Conservation (phyloP, 2,797 vertebrate species). For the Tachyglossus aculeatus region DNA sequence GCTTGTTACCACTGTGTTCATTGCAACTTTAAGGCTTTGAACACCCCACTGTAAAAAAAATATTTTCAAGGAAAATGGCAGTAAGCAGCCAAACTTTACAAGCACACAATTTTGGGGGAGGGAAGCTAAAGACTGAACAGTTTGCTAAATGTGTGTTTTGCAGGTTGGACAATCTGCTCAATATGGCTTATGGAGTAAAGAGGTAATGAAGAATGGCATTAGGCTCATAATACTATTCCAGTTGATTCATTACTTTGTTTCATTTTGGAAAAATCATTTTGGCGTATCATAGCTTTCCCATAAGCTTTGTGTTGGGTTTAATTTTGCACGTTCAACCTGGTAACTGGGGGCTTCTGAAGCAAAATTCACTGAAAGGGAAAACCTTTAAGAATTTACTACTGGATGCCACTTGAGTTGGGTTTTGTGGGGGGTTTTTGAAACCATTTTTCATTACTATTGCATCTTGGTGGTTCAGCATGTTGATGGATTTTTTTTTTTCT, state of each 20-base stretch:
- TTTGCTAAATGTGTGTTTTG: slow-evolving; percentile 78
- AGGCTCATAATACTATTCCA: slow-evolving; percentile 52
- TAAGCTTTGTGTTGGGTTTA: slow-evolving; percentile 55
- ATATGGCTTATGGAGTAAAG: slow-evolving; percentile 99
- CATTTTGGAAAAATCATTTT: slow-evolving; percentile 40
- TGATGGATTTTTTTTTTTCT: slow-evolving; percentile 40
- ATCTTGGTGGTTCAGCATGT: slow-evolving; percentile 52
- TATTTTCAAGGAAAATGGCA: slow-evolving; percentile 18
- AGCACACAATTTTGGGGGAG: slow-evolving; percentile 31
- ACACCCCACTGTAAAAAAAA: neutral
- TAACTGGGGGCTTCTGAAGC: slow-evolving; percentile 33
- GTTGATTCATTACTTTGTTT: slow-evolving; percentile 42
- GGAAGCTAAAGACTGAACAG: slow-evolving; percentile 70
- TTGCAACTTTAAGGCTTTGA: neutral
- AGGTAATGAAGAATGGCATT: slow-evolving; percentile 83
- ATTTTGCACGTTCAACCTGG: slow-evolving; percentile 62
- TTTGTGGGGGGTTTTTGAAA: slow-evolving; percentile 35
- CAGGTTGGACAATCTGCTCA: slow-evolving; percentile 99
- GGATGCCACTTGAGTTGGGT: slow-evolving; percentile 36
- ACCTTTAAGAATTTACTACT: slow-evolving; percentile 32
- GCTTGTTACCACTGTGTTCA: neutral
- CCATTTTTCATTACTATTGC: slow-evolving; percentile 45
- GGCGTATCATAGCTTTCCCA: neutral
- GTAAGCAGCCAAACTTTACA: slow-evolving; percentile 43
- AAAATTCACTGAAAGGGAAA: slow-evolving; percentile 21